These are phyloP conservation scores for Bursaphelenchus mucronatus DNA, from an alignment of 1,140 invertebrate species.

Conservation along the genomic window DNA sequence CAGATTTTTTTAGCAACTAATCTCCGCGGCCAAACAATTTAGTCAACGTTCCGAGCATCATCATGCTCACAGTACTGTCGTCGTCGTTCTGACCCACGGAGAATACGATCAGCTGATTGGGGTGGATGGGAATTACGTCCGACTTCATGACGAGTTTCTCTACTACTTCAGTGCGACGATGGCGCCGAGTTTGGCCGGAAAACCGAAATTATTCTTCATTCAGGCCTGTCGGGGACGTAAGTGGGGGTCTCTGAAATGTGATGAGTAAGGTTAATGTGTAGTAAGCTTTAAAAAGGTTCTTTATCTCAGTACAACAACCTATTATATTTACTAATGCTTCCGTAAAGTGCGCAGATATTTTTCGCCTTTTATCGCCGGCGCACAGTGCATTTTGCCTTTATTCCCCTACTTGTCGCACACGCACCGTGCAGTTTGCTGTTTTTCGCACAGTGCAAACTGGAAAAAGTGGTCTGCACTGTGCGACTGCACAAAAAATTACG, in stretches of 20 bases:
- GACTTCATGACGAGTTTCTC: conserved; percentile 43
- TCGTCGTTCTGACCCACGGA: conserved; percentile 60
- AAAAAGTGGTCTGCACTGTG: no score
- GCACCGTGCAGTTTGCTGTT: no score
- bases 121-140: conserved; percentile 45
- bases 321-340: conserved; percentile 10
- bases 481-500: conserved; percentile 1
- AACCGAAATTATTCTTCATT: conserved; percentile 76
- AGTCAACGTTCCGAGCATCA: conserved; percentile 21
- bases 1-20: conserved; percentile 33
- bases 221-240: conserved; percentile 68
- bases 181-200: conserved; percentile 66
- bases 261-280: conserved; percentile 4
- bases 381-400: no score
- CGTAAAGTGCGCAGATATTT: no score
- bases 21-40: conserved; percentile 27
- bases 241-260: neutral
- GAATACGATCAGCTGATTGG: conserved; percentile 54
- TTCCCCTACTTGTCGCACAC: no score
- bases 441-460: no score
- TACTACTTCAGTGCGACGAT: conserved; percentile 66
- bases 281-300: conserved; percentile 6
- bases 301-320: neutral
- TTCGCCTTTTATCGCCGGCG: no score
- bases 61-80: conserved; percentile 28